Evolutionary conservation across 2,888 invertebrate genomes (phyloP).

Genomic region (Halocaridina rubra): DNA sequence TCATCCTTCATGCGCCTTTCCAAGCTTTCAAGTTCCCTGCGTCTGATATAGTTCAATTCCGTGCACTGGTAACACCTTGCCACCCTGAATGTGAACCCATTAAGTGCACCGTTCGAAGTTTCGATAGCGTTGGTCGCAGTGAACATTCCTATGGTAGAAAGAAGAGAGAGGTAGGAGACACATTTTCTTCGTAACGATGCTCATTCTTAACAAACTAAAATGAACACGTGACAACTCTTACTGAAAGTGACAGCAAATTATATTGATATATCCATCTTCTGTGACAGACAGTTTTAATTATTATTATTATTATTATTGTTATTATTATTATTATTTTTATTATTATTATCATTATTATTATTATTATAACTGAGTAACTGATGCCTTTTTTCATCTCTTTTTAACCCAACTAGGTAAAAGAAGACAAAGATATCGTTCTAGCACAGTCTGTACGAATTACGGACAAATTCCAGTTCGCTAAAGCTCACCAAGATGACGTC

Average conservation of each 20-base stretch:
- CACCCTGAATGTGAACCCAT: constrained; percentile 68
- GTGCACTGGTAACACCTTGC: constrained; percentile 69
- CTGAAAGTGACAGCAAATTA: too few species aligned
- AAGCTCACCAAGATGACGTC: not conserved
- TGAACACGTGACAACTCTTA: too few species aligned
- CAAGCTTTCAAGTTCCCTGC: constrained; percentile 70
- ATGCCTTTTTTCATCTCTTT: too few species aligned
- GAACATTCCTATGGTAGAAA: constrained; percentile 68
- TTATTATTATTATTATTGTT: too few species aligned
- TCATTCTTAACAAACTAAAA: too few species aligned
- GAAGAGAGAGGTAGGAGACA: constrained; percentile 64
- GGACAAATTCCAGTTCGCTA: constrained; percentile 62
- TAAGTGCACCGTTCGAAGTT: constrained; percentile 67
- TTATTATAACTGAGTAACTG: too few species aligned
- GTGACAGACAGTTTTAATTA: too few species aligned
- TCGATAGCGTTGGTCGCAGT: constrained; percentile 67
- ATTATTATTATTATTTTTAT: too few species aligned
- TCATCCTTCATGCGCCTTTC: constrained; percentile 68
- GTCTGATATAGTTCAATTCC: constrained; percentile 69
- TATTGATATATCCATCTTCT: too few species aligned
- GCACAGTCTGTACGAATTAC: constrained; percentile 61
- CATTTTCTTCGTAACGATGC: too few species aligned
- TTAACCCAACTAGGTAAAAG: too few species aligned
- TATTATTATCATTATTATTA: too few species aligned
- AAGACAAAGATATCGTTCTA: constrained; percentile 51